A percentile compares a stretch with the other conserved stretches of the same genome.
These are phyloP conservation scores for Caenorhabditis virilis DNA, from an alignment of 2,888 invertebrate genomes.

Conservation along the genomic window DNA sequence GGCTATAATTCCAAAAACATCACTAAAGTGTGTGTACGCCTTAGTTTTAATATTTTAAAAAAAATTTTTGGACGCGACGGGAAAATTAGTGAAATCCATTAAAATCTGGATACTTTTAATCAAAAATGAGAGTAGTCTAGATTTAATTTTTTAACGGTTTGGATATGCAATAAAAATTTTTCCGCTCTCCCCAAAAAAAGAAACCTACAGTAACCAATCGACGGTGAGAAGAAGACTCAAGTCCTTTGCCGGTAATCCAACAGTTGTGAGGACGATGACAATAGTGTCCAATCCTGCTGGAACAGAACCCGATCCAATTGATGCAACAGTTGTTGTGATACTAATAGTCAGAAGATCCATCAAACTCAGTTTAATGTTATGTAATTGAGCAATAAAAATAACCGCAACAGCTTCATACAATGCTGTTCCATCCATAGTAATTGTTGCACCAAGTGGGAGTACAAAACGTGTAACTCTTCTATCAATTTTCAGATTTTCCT, in stretches of 20 bases:
- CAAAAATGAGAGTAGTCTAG: no score
- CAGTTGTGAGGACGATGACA: constrained; percentile 76
- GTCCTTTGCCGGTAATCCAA: constrained; percentile 76
- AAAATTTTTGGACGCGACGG: no score
- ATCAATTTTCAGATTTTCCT: constrained; percentile 85
- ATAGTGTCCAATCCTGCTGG: constrained; percentile 78
- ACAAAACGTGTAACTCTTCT: constrained; percentile 84
- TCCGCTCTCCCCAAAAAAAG: no score
- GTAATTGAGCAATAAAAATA: constrained; percentile 92
- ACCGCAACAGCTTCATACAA: constrained; percentile 97
- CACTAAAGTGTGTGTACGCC: no score
- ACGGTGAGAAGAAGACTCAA: constrained; percentile 76
- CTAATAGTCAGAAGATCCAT: constrained; percentile 83
- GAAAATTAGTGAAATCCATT: no score
- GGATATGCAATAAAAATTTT: no score
- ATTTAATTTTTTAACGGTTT: no score
- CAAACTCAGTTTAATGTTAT: constrained; percentile 81
- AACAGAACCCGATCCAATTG: constrained; percentile 77
- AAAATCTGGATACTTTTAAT: no score
- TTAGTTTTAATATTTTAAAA: no score
- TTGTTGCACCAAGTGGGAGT: constrained; percentile 94
- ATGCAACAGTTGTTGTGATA: constrained; percentile 77
- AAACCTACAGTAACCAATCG: constrained; percentile 76
- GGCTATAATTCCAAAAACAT: no score
- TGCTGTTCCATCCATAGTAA: constrained; percentile 75